Evolutionary conservation across 2,888 invertebrate species (phyloP), one percentile per base, ranked within the genome.

Genomic region (Drosophila niveifrons): DNA sequence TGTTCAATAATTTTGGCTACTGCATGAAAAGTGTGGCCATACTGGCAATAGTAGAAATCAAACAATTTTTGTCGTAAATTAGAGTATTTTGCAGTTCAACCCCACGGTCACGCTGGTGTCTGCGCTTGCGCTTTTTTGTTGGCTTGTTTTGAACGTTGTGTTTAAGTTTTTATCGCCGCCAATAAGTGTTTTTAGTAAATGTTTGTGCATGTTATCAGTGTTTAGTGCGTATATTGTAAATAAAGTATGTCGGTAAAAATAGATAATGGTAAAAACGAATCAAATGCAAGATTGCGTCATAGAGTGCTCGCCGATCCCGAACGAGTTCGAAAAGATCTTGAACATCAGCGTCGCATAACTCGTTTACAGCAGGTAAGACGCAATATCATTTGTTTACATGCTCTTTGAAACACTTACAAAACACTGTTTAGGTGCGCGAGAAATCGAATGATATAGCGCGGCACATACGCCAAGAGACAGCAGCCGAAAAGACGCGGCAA

Each of bases 401-500:
- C 31, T n/a, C n/a, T 4, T 4, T 36, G n/a, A 36, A 4, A 46
- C 34, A 18, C n/a, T 50, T 50, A 61, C 65, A 51, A 57, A 67
- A 56, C 36, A 23, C 36, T 2, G 13, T 34, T 18, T 66, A 95
- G 95, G 94, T 94, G 36, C 93, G 95, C 23, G 94, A 94, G 74
- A 94, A 95, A 80, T 94, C 95, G 0, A 95, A 94, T 80, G 93
- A 94, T 74, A 92, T 95, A 73, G 94, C 95, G 1, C 93, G 93
- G 44, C 80, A 91, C 44, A 86, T 92, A 56, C 91, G 95, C 0
- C 93, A 94, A 63, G 93, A 94, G 75, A 94, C 94, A 0, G 93
- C 93, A 39, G 92, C 91, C 39, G 94, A 94, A 72, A 93, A 94
- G 68, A 90, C 92, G 48, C 93, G 93, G 28, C 94, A 94, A 78